These are phyloP conservation scores for Littorina saxatilis DNA, from an alignment of 1,140 invertebrate genomes.

Conservation along the genomic window DNA sequence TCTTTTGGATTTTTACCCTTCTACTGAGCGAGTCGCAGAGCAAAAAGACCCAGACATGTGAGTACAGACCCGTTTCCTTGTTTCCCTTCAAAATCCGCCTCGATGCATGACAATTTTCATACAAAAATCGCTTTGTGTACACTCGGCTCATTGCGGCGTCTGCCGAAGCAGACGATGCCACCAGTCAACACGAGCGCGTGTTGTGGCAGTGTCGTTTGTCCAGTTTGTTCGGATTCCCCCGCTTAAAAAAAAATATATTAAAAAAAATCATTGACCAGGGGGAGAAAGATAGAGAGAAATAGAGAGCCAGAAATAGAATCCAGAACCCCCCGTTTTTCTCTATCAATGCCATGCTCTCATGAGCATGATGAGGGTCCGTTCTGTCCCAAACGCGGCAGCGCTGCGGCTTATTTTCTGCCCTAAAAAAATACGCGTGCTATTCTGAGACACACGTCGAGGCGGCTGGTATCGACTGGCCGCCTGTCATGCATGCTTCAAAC, in stretches of 20 bases:
- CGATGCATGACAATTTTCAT: conserved; percentile 8
- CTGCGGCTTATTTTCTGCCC: not conserved
- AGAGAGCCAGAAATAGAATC: too few species aligned
- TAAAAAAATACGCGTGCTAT: not conserved
- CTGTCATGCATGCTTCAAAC: conserved; percentile 20
- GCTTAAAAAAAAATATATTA: too few species aligned
- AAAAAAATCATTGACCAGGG: too few species aligned
- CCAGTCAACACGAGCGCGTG: not conserved
- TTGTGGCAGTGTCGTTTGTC: not conserved
- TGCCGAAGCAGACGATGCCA: conserved; percentile 8
- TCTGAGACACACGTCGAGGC: not conserved
- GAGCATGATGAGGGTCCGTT: too few species aligned
- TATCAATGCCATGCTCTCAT: too few species aligned
- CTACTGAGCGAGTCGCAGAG: conserved; percentile 57
- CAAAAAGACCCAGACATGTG: conserved; percentile 58
- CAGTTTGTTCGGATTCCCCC: not conserved
- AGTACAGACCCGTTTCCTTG: conserved; percentile 39
- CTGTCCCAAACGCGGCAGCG: too few species aligned
- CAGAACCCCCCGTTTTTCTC: too few species aligned
- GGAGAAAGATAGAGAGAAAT: not conserved
- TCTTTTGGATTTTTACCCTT: conserved; percentile 56
- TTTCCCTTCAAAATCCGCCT: not conserved
- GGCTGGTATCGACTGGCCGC: not conserved
- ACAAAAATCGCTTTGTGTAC: conserved; percentile 1
- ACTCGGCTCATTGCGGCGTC: not conserved